Conservation (phyloP, 2,113 vertebrate species). For the Glaucomys volans region DNA sequence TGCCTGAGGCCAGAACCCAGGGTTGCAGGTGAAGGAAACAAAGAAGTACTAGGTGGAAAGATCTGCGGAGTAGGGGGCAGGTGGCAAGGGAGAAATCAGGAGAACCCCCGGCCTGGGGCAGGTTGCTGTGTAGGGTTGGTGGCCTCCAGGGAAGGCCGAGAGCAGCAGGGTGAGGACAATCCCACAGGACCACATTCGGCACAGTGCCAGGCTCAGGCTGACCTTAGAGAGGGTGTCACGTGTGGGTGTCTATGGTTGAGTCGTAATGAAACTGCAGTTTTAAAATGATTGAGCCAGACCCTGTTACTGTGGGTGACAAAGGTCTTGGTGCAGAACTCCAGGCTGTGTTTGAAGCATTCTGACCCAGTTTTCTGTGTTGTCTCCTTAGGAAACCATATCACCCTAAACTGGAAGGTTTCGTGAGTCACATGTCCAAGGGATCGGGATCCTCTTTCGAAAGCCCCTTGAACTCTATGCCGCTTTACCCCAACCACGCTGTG, state of each 20-base stretch:
- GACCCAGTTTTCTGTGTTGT: slow-evolving; percentile 61
- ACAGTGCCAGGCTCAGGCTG: not conserved
- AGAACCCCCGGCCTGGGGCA: fast-evolving
- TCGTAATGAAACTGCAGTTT: not conserved
- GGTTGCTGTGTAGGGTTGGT: not conserved
- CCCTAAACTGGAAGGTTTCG: slow-evolving; percentile 92
- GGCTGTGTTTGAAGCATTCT: fast-evolving
- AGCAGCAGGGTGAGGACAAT: not conserved
- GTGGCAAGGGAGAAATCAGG: not conserved
- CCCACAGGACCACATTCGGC: not conserved
- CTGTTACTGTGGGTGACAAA: not conserved
- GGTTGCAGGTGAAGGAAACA: not conserved
- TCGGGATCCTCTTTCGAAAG: slow-evolving; percentile 92
- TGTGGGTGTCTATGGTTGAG: no score
- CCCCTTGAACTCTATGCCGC: slow-evolving; percentile 91
- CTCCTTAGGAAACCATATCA: slow-evolving; percentile 93
- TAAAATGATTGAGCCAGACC: not conserved
- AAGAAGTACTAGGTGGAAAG: not conserved
- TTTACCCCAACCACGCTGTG: slow-evolving; percentile 93
- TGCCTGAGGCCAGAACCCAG: not conserved
- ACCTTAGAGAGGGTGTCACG: not conserved
- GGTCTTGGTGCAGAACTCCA: not conserved
- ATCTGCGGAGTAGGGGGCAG: not conserved
- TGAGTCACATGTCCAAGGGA: slow-evolving; percentile 93
- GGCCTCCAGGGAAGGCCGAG: not conserved